phyloP scores from a whole-genome alignment of 2,113 vertebrate species.

The Mustela lutreola region DNA sequence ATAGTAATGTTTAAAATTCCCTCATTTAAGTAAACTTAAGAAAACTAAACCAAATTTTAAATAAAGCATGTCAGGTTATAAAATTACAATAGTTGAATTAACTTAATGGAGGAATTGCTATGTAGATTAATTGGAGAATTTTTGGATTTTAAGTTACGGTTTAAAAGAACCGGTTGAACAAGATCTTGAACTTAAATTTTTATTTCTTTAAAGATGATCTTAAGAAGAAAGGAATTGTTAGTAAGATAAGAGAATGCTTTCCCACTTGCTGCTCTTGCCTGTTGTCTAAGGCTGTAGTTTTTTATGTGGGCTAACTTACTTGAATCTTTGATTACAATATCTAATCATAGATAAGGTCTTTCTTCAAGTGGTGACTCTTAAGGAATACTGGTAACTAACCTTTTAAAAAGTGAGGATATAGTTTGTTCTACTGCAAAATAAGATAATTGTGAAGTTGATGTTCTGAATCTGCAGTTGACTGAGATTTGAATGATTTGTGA shows the following conservation, averaged over 20 bases:
- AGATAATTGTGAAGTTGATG: not conserved
- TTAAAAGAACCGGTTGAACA: constrained; percentile 24
- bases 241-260: not conserved
- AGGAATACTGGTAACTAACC: not conserved
- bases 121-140: not conserved
- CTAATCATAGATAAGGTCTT: not conserved
- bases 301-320: not conserved
- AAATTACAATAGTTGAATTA: constrained; percentile 46
- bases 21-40: not conserved
- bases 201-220: constrained; percentile 32
- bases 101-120: constrained; percentile 28
- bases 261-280: not conserved
- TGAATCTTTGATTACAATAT: constrained; percentile 42
- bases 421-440: not conserved
- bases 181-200: not conserved
- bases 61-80: not conserved
- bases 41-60: constrained; percentile 8
- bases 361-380: not conserved
- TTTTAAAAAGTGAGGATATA: not conserved
- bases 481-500: not conserved
- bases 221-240: not conserved
- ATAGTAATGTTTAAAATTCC: constrained; percentile 44
- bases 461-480: not conserved
- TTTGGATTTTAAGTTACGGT: constrained; percentile 41
- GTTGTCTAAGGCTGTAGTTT: not conserved